phyloP scores from a whole-genome alignment of 2,888 invertebrate genomes.

The Chorisops tibialis region DNA sequence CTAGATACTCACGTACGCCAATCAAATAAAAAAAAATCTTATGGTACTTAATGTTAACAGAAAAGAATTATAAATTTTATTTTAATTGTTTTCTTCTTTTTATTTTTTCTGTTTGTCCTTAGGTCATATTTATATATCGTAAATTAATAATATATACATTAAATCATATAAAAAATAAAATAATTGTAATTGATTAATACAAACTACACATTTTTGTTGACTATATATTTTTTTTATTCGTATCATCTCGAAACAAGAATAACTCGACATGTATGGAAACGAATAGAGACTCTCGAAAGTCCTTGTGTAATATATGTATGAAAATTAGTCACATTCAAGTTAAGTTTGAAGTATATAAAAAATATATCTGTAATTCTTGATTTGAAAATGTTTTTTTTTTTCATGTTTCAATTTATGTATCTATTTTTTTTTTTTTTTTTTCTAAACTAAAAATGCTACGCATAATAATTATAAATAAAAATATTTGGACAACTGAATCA shows the following conservation, averaged over 20 bases:
- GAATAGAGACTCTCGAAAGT: too few relatives aligned
- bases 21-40: neutral
- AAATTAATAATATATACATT: neutral
- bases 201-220: neutral
- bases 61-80: neutral
- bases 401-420: neutral
- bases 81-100: neutral
- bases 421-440: neutral
- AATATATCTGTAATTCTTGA: neutral
- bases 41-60: slow-evolving; percentile 19
- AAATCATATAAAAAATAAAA: neutral
- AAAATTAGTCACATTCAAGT: too few relatives aligned
- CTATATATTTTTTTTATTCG: too few relatives aligned
- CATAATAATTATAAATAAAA: neutral
- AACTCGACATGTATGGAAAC: too few relatives aligned
- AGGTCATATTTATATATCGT: neutral
- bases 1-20: neutral
- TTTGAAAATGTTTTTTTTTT: neutral
- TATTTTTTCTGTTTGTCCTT: neutral
- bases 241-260: too few relatives aligned
- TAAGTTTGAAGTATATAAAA: too few relatives aligned
- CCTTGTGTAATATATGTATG: too few relatives aligned
- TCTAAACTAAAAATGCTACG: neutral
- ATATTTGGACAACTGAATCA: too few relatives aligned
- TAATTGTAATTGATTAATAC: neutral